A percentile compares a stretch with the other conserved stretches of the same genome.
phyloP scores from a whole-genome alignment of 2,797 vertebrate species.

The Heliangelus exortis region DNA sequence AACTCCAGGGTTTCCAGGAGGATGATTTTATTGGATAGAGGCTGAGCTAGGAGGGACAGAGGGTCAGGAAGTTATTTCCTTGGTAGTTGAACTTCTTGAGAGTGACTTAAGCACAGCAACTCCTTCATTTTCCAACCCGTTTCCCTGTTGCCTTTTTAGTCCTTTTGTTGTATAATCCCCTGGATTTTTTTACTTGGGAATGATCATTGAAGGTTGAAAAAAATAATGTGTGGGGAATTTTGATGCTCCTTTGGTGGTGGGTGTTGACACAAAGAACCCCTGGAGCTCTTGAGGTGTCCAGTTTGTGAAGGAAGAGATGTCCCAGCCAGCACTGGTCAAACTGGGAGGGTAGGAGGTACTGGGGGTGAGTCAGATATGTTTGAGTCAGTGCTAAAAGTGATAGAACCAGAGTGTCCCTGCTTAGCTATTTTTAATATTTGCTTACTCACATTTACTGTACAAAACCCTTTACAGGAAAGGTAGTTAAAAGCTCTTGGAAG shows the following conservation, averaged over 20 bases:
- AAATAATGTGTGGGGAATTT: accelerated
- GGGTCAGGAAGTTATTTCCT: neutral
- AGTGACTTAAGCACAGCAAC: accelerated
- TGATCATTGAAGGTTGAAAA: accelerated
- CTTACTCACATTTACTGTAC: slow-evolving; percentile 60
- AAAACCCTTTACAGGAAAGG: slow-evolving; percentile 41
- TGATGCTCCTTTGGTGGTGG: accelerated
- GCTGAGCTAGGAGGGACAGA: neutral
- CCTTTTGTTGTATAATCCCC: neutral
- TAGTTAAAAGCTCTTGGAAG: neutral
- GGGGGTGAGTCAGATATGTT: neutral
- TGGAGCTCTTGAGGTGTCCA: neutral
- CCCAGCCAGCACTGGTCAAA: neutral
- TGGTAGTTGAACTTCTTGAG: neutral
- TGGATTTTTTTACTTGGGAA: neutral
- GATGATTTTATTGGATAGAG: neutral
- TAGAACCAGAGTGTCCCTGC: neutral
- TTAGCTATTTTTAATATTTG: slow-evolving; percentile 61
- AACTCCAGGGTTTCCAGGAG: neutral
- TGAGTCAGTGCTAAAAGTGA: slow-evolving; percentile 14
- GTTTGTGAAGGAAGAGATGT: neutral
- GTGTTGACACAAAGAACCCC: accelerated
- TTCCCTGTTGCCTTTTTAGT: neutral
- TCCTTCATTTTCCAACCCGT: neutral
- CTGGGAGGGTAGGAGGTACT: neutral